These are phyloP conservation scores for Chlorops oryzae DNA, from an alignment of 1,140 invertebrate genomes.

Conservation along the genomic window DNA sequence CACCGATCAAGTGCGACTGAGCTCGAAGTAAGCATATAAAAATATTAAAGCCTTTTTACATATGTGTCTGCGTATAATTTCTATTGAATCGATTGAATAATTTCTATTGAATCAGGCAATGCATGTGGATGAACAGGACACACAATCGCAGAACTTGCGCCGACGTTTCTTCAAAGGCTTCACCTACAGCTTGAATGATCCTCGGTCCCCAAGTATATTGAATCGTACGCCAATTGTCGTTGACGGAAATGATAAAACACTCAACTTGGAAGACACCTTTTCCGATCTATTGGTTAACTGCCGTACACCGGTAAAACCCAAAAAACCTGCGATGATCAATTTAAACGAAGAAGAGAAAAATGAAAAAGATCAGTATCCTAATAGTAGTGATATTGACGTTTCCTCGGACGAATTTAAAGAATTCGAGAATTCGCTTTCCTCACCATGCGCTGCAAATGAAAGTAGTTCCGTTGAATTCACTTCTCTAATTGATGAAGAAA, in stretches of 20 bases:
- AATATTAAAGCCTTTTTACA: too few species aligned
- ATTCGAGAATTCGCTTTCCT: neutral
- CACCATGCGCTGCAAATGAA: neutral
- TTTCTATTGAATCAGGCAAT: too few species aligned
- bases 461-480: constrained; percentile 26
- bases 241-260: constrained; percentile 35
- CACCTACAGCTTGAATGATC: constrained; percentile 37
- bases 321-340: neutral
- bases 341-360: neutral
- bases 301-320: constrained; percentile 12
- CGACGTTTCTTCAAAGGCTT: constrained; percentile 38
- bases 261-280: constrained; percentile 42
- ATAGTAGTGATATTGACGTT: neutral
- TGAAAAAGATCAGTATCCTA: neutral
- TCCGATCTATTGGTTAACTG: constrained; percentile 41
- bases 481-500: constrained; percentile 28
- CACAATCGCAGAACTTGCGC: too few species aligned
- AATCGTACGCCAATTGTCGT: constrained; percentile 48
- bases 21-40: too few species aligned
- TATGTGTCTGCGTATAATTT: too few species aligned
- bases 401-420: neutral
- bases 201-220: constrained; percentile 46
- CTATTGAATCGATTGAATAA: too few species aligned
- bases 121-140: too few species aligned
- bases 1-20: too few species aligned